Evolutionary conservation across 2,888 invertebrate species (phyloP).

Genomic region (Hyposoter didymator): DNA sequence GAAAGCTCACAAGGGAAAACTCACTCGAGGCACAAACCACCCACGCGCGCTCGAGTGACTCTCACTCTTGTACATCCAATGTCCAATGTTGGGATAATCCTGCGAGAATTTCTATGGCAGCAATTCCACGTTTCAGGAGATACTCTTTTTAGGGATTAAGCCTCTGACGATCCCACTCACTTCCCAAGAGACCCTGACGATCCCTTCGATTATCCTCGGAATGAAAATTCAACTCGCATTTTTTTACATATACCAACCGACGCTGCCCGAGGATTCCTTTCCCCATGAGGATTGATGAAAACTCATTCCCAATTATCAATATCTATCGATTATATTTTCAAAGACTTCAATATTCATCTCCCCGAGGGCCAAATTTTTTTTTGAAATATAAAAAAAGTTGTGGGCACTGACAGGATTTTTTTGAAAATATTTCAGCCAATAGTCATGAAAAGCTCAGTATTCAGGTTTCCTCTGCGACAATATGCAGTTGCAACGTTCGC

Average conservation of each 20-base stretch:
- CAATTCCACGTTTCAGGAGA: slow-evolving; percentile 36
- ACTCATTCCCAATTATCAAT: background rate
- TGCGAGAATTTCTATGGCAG: slow-evolving; percentile 50
- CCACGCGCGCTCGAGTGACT: slow-evolving; percentile 12
- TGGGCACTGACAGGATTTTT: too few species aligned
- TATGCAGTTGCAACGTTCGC: too few species aligned
- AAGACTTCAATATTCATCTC: background rate
- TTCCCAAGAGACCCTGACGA: background rate
- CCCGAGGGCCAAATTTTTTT: too few species aligned
- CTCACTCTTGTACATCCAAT: slow-evolving; percentile 31
- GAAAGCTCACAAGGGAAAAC: slow-evolving; percentile 1
- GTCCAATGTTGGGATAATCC: slow-evolving; percentile 47
- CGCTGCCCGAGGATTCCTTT: background rate
- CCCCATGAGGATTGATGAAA: background rate
- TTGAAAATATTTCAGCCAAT: too few species aligned
- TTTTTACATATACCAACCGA: background rate
- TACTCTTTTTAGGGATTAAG: slow-evolving; percentile 39
- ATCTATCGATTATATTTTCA: background rate
- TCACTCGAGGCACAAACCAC: slow-evolving; percentile 21
- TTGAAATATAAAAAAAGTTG: too few species aligned
- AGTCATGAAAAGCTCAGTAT: too few species aligned
- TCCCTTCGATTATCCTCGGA: background rate
- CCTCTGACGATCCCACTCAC: slow-evolving; percentile 23
- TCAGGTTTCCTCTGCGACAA: too few species aligned
- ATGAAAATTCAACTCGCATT: background rate